phyloP scores from a whole-genome alignment of 2,113 vertebrate genomes.

The Gopherus evgoodei region DNA sequence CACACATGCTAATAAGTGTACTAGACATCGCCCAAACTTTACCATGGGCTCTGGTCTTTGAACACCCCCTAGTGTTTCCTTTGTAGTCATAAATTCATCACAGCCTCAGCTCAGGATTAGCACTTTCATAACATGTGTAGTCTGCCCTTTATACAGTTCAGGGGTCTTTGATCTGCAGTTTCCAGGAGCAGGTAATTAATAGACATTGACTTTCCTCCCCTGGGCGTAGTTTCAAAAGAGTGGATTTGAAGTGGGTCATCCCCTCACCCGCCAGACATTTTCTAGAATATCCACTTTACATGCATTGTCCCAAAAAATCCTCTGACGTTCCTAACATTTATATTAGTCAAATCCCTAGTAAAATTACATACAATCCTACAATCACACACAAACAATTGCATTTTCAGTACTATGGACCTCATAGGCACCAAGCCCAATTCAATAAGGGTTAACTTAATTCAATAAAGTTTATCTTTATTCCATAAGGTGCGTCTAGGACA shows the following conservation, averaged over 20 bases:
- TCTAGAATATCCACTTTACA: neutral
- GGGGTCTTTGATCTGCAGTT: neutral
- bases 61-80: neutral
- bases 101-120: neutral
- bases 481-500: neutral
- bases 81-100: neutral
- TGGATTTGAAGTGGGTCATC: neutral
- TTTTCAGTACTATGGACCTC: neutral
- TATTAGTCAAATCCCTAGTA: neutral
- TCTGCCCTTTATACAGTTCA: neutral
- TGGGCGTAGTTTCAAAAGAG: neutral
- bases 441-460: neutral
- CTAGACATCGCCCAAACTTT: neutral
- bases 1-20: neutral
- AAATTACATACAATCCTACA: neutral
- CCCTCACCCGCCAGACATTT: neutral
- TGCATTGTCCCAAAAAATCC: neutral
- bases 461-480: neutral
- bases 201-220: neutral
- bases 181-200: neutral
- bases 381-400: neutral
- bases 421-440: too few relatives aligned
- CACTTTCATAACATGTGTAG: neutral
- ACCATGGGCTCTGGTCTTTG: neutral
- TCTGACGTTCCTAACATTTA: neutral